Conservation (phyloP, 1,140 invertebrate species). For the Aphidius ervi region DNA sequence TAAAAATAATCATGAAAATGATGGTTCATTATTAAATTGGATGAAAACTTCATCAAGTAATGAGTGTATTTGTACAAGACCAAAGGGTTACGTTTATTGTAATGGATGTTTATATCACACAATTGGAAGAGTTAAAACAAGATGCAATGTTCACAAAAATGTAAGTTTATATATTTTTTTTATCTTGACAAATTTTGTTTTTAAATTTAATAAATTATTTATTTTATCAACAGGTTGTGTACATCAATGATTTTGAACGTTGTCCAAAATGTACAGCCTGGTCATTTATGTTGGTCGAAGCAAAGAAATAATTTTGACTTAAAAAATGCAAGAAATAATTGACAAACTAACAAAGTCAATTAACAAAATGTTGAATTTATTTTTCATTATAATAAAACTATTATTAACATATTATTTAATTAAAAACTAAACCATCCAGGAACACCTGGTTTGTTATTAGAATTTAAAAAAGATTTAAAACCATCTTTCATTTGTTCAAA, state of each 20-base stretch:
- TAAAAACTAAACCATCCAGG: slow-evolving; percentile 63
- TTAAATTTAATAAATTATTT: background rate
- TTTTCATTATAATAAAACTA: slow-evolving; percentile 1
- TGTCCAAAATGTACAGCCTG: slow-evolving; percentile 26
- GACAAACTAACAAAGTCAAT: background rate
- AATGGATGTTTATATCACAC: slow-evolving; percentile 22
- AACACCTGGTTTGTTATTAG: slow-evolving; percentile 54
- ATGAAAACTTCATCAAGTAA: background rate
- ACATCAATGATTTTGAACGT: slow-evolving; percentile 26
- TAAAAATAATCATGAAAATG: too few species aligned
- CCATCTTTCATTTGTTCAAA: slow-evolving; percentile 50
- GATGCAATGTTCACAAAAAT: slow-evolving; percentile 25
- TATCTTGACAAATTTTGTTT: background rate
- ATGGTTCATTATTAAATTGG: too few species aligned
- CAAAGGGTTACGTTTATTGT: slow-evolving; percentile 23
- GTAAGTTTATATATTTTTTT: slow-evolving; percentile 17
- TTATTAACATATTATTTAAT: slow-evolving; percentile 19
- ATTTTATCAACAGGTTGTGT: slow-evolving; percentile 25
- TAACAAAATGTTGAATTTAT: background rate
- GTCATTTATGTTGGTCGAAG: slow-evolving; percentile 25
- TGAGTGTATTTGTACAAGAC: slow-evolving; percentile 21
- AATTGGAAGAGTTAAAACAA: slow-evolving; percentile 23
- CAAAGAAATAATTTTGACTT: background rate
- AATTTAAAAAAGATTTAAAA: slow-evolving; percentile 49
- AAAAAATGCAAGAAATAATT: background rate